Conservation (phyloP, 2,797 vertebrate species). For the Luscinia luscinia region DNA sequence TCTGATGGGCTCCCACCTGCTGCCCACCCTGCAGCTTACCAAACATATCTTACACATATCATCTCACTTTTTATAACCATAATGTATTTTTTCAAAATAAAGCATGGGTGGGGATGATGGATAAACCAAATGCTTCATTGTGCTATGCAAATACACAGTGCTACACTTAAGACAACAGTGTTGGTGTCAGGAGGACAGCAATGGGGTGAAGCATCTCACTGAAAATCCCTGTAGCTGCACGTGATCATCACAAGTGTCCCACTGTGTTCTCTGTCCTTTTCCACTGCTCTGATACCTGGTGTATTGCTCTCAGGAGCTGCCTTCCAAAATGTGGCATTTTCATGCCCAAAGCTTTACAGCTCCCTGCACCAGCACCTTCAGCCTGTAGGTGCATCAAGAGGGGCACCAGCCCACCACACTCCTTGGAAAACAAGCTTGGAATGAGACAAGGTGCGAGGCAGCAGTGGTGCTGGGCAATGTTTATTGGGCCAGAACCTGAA, state of each 20-base stretch:
- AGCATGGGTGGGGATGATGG: neutral
- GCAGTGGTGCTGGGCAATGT: neutral
- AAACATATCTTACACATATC: fast-evolving
- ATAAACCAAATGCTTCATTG: neutral
- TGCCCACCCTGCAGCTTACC: neutral
- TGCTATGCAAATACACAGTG: neutral
- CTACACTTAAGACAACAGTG: neutral
- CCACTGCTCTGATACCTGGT: neutral
- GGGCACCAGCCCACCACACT: neutral
- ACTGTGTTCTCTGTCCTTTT: neutral
- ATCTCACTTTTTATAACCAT: neutral
- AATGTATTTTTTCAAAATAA: neutral
- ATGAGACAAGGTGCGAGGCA: neutral
- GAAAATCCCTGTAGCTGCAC: neutral
- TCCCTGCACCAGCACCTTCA: neutral
- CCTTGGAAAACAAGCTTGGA: neutral
- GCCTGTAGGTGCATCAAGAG: fast-evolving
- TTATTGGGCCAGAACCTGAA: neutral
- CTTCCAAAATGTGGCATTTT: neutral
- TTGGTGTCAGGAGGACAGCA: neutral
- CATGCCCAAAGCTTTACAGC: neutral
- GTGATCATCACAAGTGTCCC: neutral
- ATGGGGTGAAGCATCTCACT: neutral
- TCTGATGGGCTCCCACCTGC: neutral
- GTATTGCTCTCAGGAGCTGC: neutral